Percentiles rank a stretch among this genome's conserved stretches.
Evolutionary conservation across 2,797 vertebrate genomes (phyloP).

Genomic region (Silurus lanzhouensis): DNA sequence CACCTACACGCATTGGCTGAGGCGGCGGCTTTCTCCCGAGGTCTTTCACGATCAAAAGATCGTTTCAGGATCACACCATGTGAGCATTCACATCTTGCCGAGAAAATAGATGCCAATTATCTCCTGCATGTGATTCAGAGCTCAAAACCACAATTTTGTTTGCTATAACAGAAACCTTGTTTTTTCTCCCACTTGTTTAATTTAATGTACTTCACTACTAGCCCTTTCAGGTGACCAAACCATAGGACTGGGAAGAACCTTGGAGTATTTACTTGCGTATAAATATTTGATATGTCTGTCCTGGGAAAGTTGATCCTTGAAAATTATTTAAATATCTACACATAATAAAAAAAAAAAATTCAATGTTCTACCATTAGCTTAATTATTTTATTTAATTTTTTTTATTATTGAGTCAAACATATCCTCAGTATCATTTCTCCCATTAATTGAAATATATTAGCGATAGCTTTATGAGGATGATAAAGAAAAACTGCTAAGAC

Average conservation of each 20-base stretch:
- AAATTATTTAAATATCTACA: not conserved
- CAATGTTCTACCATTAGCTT: not conserved
- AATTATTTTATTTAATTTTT: not conserved
- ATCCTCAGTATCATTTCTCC: not conserved
- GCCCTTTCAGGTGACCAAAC: not conserved
- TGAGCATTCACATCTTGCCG: not conserved
- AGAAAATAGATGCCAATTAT: not conserved
- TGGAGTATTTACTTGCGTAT: not conserved
- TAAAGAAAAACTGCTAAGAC: not conserved
- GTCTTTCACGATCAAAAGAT: too few relatives aligned
- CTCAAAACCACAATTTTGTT: not conserved
- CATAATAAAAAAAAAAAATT: not conserved
- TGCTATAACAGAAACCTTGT: not conserved
- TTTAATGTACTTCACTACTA: not conserved
- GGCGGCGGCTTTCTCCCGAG: too few relatives aligned
- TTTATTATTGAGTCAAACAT: not conserved
- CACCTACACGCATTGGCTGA: not conserved
- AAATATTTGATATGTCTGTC: not conserved
- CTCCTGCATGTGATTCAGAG: not conserved
- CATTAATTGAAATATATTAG: not conserved
- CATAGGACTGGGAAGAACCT: not conserved
- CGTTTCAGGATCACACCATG: not conserved
- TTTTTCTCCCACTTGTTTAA: not conserved
- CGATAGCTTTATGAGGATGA: too few relatives aligned
- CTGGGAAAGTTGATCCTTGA: not conserved